Base-by-base conservation (phyloP, 37 sponge, comb jelly and placozoan genomes). In the Oscarella lobularis region DNA sequence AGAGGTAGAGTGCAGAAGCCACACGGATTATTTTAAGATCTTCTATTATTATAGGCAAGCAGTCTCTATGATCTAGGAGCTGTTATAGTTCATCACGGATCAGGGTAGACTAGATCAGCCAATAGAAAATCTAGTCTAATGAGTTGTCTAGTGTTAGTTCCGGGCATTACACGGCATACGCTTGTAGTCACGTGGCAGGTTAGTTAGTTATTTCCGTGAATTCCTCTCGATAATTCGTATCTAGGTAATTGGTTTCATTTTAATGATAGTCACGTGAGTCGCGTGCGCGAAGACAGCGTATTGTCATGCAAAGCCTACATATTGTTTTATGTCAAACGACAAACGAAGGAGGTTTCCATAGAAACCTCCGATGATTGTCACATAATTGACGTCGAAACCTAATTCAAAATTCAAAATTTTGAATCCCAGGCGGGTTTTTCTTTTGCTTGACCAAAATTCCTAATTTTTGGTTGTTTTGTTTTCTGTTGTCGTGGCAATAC, bases 141-240 rank as follows among this genome's bases (percentile, higher is more conserved):
- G n/a, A n/a, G n/a, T n/a, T 48, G 20, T 77, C 38, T 73, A 87
- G 88, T 35, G 84, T 84, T 31, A 66, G 81, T 31, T 87, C 83
- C 34, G 89, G 89, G 1, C 89, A 88, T 73, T 88, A 88, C 73
- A 85, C 89, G 41, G 75, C 85, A 31, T 88, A 85, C 72, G 86
- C 86, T 33, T 77, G 40, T 74, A 85, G 79, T 72, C 67, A 81
- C 2, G 73, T 41, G 66, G 68, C 88, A 81, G 86, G 89, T 88
- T 77, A 38, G 84, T n/a, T 32, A n/a, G 60, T 20, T 20, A 48
- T 20, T 9, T 9, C 20, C 60, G 60, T 48, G 14, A 20, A 27
- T 9, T 48, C 60, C 20, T 48, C 60, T 48, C 20, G 60, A 48
- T 27, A 27, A 48, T 9, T 27, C 60, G 14, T 48, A 9, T 20